Base-by-base conservation (phyloP, 2,113 vertebrate species). In the Pardalotus punctatus region DNA sequence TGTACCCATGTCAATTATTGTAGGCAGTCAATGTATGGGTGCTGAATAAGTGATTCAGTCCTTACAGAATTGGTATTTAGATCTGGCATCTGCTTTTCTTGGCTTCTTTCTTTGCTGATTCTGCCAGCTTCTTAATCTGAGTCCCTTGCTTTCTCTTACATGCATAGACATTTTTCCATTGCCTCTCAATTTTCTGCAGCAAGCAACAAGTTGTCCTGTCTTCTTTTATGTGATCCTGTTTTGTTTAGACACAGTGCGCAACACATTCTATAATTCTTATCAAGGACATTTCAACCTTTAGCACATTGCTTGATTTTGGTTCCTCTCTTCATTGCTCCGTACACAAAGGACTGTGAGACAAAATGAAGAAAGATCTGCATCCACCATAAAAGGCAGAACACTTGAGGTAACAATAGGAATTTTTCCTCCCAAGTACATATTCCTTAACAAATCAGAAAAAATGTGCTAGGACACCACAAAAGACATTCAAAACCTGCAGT, bases 71-170 rank as follows among this genome's bases (percentile, higher is more conserved):
- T 83, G 53, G 7, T 82, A 88, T 86, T 95, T 94, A 94, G 79
- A 91, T 83, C 43, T 91, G 86, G 88, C 94, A 96, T 94, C 94
- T 95, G 86, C 86, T 93, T 95, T 89, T 83, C 86, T 86, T 91
- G 81, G 94, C 84, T 76, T 71, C 38, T 79, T 93, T 93, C 66
- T 90, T 50, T 88, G 84, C 92, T 96, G 67, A 90, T 56, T 64
- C 67, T 95, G 89, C 53, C 67, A 96, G 35, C 51, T 94, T 78
- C 83, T 90, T 95, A 91, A 83, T 90, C 66, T 77, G 67, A 33
- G n/a, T 73, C 42, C 24, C 9, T 90, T 88, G 88, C 58, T 87
- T 83, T 93, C 66, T 56, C 28, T 73, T 77, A 86, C 31, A 69
- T 61, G 10, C 25, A 88, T 6, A 79, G n/a, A 69, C 10, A 65